These are phyloP conservation scores for Phylloscopus whistleri DNA, from an alignment of 2,113 vertebrate species.

Conservation along the genomic window DNA sequence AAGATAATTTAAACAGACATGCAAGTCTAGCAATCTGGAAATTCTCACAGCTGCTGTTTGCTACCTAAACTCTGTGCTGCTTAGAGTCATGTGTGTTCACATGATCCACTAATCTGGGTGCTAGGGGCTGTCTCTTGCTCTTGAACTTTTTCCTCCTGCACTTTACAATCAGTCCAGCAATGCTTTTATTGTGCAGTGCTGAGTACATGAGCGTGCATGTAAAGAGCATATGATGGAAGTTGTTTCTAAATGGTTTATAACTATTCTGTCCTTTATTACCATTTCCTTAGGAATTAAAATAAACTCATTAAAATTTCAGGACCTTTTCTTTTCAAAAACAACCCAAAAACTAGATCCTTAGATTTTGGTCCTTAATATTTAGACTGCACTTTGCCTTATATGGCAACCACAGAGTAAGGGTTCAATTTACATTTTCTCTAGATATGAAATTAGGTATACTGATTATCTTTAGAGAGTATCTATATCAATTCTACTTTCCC, in stretches of 20 bases:
- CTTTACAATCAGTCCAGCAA: conserved; percentile 9
- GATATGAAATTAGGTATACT: background rate
- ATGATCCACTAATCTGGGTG: conserved; percentile 34
- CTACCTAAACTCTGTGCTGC: background rate
- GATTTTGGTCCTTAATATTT: background rate
- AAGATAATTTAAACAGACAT: background rate
- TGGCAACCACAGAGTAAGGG: background rate
- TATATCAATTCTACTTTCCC: background rate
- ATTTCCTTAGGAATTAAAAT: background rate
- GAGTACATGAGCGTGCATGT: background rate
- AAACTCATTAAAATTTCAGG: background rate
- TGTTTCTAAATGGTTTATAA: background rate
- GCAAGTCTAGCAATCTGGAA: background rate
- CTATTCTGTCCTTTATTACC: background rate
- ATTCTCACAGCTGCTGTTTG: conserved; percentile 15
- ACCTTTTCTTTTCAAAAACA: background rate
- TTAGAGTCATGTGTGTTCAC: conserved; percentile 50
- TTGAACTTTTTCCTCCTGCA: conserved; percentile 33
- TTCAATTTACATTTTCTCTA: background rate
- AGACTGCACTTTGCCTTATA: background rate
- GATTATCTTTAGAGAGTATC: background rate
- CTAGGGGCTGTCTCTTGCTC: background rate
- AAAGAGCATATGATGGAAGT: background rate
- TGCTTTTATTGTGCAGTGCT: background rate
- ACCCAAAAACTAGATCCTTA: background rate